Base-by-base conservation (phyloP, 2,888 invertebrate genomes). In the Meteorus colon region DNA sequence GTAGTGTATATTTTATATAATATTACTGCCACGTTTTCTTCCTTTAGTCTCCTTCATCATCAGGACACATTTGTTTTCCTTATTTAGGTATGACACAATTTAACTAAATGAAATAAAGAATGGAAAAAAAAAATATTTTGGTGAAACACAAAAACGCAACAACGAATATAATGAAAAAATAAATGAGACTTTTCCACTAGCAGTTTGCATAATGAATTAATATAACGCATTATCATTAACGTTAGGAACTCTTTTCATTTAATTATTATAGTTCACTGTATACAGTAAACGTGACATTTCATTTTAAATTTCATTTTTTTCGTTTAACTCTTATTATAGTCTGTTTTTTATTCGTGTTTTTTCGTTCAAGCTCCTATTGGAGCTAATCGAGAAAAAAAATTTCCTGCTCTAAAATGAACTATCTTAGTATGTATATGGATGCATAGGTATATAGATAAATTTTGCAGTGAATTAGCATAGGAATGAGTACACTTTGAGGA, bases 401-500 rank as follows among this genome's bases (percentile, higher is more conserved):
- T 12, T 63, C 34, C 16, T 31, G 65, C 12, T 41, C 24, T 14
- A 24, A 45, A 73, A 73, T 73, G 65, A 62, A 63, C 51, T 65
- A 73, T 8, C 16, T 19, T 19, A 16, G 6, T 19, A 55, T 55
- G 41, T 41, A 41, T 41, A 10, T 41, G 8, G 41, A 55, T 55
- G 6, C 48, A 48, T 8, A 55, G 0, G 6, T 55, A 55, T 55
- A 51, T 66, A 48, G 19, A 16, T 73, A 24, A 37, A 66, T 65
- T 51, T 37, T 55, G 48, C 37, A 63, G 72, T 73, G 19, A 65
- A 73, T 73, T 73, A 73, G 73, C 73, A 73, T 73, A 59, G 63
- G 66, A 73, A 73, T 73, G 73, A 73, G 73, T 12, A 27, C 16
- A 34, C 66, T 31, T 29, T 27, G 37, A 55, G 31, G 37, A 66